Percentiles rank a stretch among this genome's conserved stretches.
These are phyloP conservation scores for Odontocerum albicorne DNA, from an alignment of 2,888 invertebrate species.

Conservation along the genomic window DNA sequence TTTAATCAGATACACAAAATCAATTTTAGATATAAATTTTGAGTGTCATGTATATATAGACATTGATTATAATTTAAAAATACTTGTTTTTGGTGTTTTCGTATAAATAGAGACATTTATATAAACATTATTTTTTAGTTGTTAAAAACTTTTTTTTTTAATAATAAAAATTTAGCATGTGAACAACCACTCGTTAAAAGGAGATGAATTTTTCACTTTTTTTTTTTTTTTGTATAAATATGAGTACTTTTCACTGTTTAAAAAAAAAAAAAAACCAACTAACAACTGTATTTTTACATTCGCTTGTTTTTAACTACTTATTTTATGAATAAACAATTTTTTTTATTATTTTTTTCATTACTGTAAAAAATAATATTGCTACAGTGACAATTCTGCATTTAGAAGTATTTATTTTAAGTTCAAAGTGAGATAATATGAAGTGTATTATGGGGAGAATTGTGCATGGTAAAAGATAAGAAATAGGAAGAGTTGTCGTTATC, in stretches of 20 bases:
- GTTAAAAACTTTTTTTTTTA: conserved; percentile 19
- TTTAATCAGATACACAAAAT: conserved; percentile 24
- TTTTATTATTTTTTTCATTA: conserved; percentile 30
- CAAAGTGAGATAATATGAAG: background rate
- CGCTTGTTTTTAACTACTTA: conserved; percentile 60
- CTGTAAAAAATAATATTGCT: conserved; percentile 33
- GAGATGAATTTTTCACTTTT: conserved; percentile 24
- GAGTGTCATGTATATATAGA: conserved; percentile 32
- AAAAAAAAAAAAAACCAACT: conserved; percentile 20
- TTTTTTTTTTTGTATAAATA: conserved; percentile 19
- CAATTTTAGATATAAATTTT: conserved; percentile 29
- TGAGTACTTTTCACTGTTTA: conserved; percentile 18
- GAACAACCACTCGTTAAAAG: conserved; percentile 28
- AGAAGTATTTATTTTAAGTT: conserved; percentile 25
- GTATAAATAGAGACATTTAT: conserved; percentile 6
- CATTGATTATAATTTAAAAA: conserved; percentile 21
- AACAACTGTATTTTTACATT: conserved; percentile 52
- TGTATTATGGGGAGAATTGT: conserved; percentile 2
- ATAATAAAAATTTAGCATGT: conserved; percentile 6
- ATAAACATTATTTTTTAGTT: conserved; percentile 24
- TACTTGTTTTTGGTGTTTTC: conserved; percentile 12
- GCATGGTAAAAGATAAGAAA: conserved; percentile 2
- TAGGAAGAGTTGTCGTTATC: conserved; percentile 1
- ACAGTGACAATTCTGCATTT: conserved; percentile 29
- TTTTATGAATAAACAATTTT: conserved; percentile 54